A percentile compares a stretch with the other conserved stretches of the same genome.
Conservation (phyloP, 2,888 invertebrate species). For the Epistrophella euchroma region DNA sequence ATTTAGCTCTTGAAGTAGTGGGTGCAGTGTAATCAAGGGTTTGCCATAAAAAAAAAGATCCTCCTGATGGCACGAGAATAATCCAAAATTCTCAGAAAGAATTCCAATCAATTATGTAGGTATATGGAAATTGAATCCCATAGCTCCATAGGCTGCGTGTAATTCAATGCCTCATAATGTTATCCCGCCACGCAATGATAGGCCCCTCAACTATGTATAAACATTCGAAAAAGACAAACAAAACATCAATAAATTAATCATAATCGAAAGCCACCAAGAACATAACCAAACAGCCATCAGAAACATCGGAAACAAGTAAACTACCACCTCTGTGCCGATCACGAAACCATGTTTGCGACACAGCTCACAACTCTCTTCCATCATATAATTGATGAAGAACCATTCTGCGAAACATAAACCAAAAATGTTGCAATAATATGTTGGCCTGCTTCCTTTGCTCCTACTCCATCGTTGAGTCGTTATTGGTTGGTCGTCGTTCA, state of each 20-base stretch:
- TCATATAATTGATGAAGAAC: conserved; percentile 76
- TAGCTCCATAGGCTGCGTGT: conserved; percentile 12
- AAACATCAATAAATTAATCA: conserved; percentile 63
- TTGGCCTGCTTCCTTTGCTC: conserved; percentile 1
- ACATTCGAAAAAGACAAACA: not conserved
- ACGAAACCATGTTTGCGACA: conserved; percentile 70
- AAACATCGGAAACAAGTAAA: conserved; percentile 41
- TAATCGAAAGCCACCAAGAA: conserved; percentile 65
- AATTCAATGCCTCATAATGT: conserved; percentile 46
- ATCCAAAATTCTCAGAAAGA: conserved; percentile 17
- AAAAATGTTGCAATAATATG: conserved; percentile 70
- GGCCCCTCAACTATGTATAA: not conserved
- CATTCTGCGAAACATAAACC: conserved; percentile 75
- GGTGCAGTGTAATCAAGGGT: not conserved
- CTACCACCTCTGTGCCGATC: conserved; percentile 46
- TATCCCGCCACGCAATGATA: conserved; percentile 29
- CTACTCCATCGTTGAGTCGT: not conserved
- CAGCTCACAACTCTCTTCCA: conserved; percentile 69
- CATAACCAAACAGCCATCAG: conserved; percentile 39
- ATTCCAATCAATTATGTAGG: conserved; percentile 10
- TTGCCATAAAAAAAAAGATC: not conserved
- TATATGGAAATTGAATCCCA: conserved; percentile 9
- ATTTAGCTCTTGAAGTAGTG: not conserved
- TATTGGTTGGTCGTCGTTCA: not conserved
- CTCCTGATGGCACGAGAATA: conserved; percentile 10